Percentiles rank a stretch among this genome's conserved stretches.
Conservation (phyloP, 2,797 vertebrate species). For the Peromyscus aztecus region DNA sequence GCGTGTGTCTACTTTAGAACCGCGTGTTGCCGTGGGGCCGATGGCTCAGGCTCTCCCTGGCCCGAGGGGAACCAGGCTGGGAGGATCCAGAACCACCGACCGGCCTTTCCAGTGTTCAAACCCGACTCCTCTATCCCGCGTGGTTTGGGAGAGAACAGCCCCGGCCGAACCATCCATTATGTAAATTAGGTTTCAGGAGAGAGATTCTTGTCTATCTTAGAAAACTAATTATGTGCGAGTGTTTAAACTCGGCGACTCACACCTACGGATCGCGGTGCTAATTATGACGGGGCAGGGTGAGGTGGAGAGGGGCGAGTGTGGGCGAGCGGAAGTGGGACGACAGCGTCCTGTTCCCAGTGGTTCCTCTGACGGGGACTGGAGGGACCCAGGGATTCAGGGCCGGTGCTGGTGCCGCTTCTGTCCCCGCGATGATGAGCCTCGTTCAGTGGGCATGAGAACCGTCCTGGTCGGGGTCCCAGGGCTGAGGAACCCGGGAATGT, state of each 20-base stretch:
- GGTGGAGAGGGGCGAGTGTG: not conserved
- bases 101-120: not conserved
- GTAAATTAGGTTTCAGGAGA: conserved; percentile 36
- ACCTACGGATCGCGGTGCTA: conserved; percentile 44
- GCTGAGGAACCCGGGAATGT: not conserved
- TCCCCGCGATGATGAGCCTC: not conserved
- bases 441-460: not conserved
- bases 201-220: conserved; percentile 57
- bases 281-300: not conserved
- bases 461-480: not conserved
- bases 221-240: conserved; percentile 23
- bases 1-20: not conserved
- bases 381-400: not conserved
- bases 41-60: not conserved
- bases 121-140: not conserved
- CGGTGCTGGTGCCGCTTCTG: not conserved
- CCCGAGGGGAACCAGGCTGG: not conserved
- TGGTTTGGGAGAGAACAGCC: not conserved
- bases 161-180: conserved; percentile 24
- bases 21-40: not conserved
- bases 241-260: not conserved
- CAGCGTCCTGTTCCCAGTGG: not conserved
- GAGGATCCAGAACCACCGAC: not conserved
- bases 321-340: not conserved
- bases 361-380: too few species aligned